Evolutionary conservation across 2,113 vertebrate species (phyloP).

Genomic region (Australoheros scitulus): DNA sequence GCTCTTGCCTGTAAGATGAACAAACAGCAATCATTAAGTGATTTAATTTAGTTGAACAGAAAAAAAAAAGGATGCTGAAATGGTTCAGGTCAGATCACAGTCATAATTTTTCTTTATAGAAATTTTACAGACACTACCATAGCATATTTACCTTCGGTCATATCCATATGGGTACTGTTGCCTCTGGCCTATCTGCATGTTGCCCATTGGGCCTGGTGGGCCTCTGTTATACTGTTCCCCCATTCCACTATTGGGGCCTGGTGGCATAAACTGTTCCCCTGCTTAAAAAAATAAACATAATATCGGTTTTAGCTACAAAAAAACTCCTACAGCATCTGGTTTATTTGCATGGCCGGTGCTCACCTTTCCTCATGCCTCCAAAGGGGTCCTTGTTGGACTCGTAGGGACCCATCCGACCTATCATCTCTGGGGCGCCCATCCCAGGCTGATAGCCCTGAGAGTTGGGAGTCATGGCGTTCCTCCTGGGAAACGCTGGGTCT

Average conservation of each 20-base stretch:
- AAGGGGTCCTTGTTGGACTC: slow-evolving; percentile 98
- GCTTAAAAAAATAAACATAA: slow-evolving; percentile 61
- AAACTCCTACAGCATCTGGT: neutral
- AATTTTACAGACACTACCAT: neutral
- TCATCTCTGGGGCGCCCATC: slow-evolving; percentile 93
- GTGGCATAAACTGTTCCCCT: slow-evolving; percentile 95
- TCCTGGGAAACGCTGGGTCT: slow-evolving; percentile 92
- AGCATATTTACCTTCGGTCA: slow-evolving; percentile 80
- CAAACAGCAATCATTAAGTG: neutral
- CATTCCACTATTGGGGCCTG: slow-evolving; percentile 91
- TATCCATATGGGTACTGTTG: slow-evolving; percentile 96
- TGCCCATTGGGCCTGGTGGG: slow-evolving; percentile 87
- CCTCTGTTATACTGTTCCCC: slow-evolving; percentile 92
- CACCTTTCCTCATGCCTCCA: slow-evolving; percentile 98
- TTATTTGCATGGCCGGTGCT: neutral
- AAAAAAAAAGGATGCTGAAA: neutral
- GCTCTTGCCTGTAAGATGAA: slow-evolving; percentile 85
- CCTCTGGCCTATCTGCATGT: slow-evolving; percentile 92
- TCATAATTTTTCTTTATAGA: neutral
- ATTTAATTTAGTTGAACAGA: neutral
- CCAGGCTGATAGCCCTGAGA: slow-evolving; percentile 92
- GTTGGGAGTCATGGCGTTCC: slow-evolving; percentile 96
- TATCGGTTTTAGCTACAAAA: neutral
- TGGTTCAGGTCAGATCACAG: neutral
- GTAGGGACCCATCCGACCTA: slow-evolving; percentile 91